A percentile compares a stretch with the other conserved stretches of the same genome.
These are phyloP conservation scores for Rhaphigaster nebulosa DNA, from an alignment of 2,888 invertebrate species.

Conservation along the genomic window DNA sequence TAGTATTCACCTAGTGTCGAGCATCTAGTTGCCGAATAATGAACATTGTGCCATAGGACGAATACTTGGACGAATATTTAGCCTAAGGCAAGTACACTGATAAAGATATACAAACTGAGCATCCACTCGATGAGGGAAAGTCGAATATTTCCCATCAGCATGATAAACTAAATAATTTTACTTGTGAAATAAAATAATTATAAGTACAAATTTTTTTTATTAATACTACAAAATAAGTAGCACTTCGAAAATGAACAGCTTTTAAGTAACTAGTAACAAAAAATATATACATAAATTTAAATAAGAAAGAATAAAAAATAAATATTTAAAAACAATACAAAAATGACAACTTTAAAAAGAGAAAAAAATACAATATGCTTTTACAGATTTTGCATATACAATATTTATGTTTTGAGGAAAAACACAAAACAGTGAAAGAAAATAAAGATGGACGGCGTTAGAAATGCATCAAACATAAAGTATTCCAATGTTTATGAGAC, in stretches of 20 bases:
- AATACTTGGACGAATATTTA: too few relatives aligned
- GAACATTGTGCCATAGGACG: too few relatives aligned
- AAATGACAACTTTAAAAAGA: background rate
- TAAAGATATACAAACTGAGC: too few relatives aligned
- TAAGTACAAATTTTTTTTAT: slow-evolving; percentile 22
- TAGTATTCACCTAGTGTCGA: too few relatives aligned
- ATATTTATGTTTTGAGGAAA: background rate
- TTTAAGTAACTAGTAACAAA: background rate
- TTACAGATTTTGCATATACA: slow-evolving; percentile 13
- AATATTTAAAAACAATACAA: slow-evolving; percentile 30
- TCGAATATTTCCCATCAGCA: too few relatives aligned
- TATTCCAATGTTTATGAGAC: background rate
- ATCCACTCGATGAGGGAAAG: too few relatives aligned
- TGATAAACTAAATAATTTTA: too few relatives aligned
- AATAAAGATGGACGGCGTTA: background rate
- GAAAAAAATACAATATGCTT: background rate
- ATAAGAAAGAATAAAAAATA: slow-evolving; percentile 16
- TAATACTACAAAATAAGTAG: slow-evolving; percentile 31
- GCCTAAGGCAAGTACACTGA: too few relatives aligned
- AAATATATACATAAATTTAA: background rate
- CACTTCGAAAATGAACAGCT: slow-evolving; percentile 35
- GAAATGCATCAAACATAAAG: background rate
- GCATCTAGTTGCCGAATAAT: too few relatives aligned
- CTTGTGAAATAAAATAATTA: slow-evolving; percentile 8
- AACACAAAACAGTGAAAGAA: background rate